A percentile compares a stretch with the other conserved stretches of the same genome.
phyloP scores from a whole-genome alignment of 2,888 invertebrate species.

The Carpatolechia fugitivella region DNA sequence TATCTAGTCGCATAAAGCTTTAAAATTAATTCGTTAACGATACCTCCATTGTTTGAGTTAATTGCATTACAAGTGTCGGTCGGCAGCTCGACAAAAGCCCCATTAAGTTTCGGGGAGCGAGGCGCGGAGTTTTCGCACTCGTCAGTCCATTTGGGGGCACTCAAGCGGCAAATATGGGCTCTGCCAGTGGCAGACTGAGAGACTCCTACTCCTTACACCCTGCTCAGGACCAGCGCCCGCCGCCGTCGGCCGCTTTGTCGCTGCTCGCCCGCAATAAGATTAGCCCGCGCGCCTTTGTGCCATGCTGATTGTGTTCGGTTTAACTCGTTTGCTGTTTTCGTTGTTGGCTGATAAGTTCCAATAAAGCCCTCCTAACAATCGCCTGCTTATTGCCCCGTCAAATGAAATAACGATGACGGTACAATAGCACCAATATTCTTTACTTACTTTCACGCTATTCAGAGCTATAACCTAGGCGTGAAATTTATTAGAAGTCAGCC shows the following conservation, averaged over 20 bases:
- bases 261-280: constrained; percentile 61
- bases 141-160: constrained; percentile 51
- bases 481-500: background rate
- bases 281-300: constrained; percentile 63
- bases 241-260: constrained; percentile 48
- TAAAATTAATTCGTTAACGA: constrained; percentile 74
- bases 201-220: constrained; percentile 49
- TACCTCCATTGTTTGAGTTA: constrained; percentile 70
- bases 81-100: constrained; percentile 66
- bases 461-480: background rate
- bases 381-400: background rate
- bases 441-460: background rate
- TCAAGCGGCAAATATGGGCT: constrained; percentile 71
- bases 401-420: constrained; percentile 8
- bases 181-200: constrained; percentile 55
- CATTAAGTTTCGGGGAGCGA: constrained; percentile 72
- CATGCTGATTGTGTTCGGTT: constrained; percentile 58
- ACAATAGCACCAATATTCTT: constrained; percentile 2
- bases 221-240: constrained; percentile 27
- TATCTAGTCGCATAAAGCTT: constrained; percentile 36
- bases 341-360: constrained; percentile 17
- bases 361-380: constrained; percentile 6
- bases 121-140: constrained; percentile 58
- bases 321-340: constrained; percentile 59
- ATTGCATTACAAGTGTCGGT: constrained; percentile 77